phyloP scores from a whole-genome alignment of 2,113 vertebrate species.

The Hylia prasina region DNA sequence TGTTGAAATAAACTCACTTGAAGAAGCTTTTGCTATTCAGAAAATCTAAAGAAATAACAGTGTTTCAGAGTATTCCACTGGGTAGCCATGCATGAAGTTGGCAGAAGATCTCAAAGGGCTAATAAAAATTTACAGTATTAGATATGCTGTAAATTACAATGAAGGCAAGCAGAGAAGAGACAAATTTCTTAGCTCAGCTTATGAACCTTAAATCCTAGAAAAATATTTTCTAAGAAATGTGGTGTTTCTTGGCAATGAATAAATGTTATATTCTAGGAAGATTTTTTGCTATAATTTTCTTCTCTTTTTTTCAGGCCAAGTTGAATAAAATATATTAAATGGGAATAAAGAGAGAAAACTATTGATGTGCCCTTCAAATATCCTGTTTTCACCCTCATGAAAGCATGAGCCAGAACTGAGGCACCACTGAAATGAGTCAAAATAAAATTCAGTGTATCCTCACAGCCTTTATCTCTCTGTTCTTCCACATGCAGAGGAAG shows the following conservation, averaged over 20 bases:
- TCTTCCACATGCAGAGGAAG: background rate
- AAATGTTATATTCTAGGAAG: background rate
- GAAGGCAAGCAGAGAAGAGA: background rate
- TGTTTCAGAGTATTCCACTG: background rate
- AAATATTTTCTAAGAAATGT: background rate
- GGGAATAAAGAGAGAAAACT: background rate
- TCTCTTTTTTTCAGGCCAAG: background rate
- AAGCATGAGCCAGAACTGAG: background rate
- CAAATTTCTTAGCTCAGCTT: background rate
- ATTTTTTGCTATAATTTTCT: background rate
- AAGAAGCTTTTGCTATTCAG: background rate
- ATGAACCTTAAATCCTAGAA: background rate
- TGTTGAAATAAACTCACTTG: background rate
- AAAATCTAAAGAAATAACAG: background rate
- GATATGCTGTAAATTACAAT: background rate
- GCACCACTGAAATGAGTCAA: background rate
- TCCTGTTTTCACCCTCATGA: background rate
- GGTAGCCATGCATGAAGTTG: background rate
- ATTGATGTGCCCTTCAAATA: background rate
- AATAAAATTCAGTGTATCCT: background rate
- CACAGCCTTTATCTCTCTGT: background rate
- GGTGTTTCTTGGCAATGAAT: background rate
- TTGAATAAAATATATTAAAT: background rate
- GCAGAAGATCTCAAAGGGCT: background rate
- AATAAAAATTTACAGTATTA: background rate